Evolutionary conservation across 1,140 invertebrate genomes (phyloP).

Genomic region (Drosophila lacertosa): DNA sequence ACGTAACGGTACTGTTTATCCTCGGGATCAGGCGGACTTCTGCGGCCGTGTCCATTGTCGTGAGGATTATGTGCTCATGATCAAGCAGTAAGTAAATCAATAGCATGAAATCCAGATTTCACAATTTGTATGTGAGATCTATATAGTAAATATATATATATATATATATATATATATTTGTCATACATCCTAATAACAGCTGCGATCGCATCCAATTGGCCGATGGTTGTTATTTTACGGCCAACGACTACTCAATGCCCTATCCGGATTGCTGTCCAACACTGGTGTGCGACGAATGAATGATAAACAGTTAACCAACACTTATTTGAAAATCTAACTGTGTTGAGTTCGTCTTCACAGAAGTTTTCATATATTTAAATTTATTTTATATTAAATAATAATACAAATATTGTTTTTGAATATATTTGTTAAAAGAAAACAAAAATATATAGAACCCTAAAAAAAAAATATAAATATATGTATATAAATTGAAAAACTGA

Average conservation of each 20-base stretch:
- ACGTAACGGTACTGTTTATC: conserved; percentile 35
- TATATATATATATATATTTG: neutral
- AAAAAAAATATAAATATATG: too few species aligned
- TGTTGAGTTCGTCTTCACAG: neutral
- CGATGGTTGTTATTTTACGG: conserved; percentile 39
- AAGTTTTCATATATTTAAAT: too few species aligned
- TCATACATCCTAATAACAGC: conserved; percentile 25
- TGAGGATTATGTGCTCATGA: conserved; percentile 67
- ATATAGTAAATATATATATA: neutral
- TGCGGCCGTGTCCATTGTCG: conserved; percentile 55
- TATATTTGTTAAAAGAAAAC: too few species aligned
- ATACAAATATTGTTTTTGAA: too few species aligned
- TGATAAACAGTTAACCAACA: neutral
- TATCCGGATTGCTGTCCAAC: conserved; percentile 60
- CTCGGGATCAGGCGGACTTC: conserved; percentile 35
- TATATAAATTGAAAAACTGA: too few species aligned
- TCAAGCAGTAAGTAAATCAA: conserved; percentile 60
- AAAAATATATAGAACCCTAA: too few species aligned
- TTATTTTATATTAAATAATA: too few species aligned
- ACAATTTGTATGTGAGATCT: too few species aligned
- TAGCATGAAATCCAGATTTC: too few species aligned
- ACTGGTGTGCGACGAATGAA: conserved; percentile 24
- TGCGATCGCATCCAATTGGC: conserved; percentile 55
- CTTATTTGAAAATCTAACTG: too few species aligned
- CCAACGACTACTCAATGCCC: conserved; percentile 48